Conservation (phyloP, 2,797 vertebrate species). For the Amblyraja radiata region DNA sequence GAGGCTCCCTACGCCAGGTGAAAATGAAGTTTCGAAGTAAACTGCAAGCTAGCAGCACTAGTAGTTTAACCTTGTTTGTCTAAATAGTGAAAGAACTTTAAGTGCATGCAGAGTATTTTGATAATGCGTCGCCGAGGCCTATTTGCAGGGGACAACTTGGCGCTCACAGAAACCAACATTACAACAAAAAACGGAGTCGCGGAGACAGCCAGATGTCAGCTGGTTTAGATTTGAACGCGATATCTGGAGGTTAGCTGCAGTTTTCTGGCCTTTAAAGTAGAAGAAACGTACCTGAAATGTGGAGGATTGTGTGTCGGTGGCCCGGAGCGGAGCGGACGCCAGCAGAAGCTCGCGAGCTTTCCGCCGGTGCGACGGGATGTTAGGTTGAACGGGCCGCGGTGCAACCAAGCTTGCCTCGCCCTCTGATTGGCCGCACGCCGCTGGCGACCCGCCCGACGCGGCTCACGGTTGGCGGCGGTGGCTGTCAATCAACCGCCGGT, state of each 20-base stretch:
- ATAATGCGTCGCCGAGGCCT: slow-evolving; percentile 14
- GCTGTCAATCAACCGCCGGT: neutral
- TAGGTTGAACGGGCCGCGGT: neutral
- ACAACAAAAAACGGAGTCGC: neutral
- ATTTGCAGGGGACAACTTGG: neutral
- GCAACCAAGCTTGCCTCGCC: neutral
- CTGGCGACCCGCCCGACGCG: too few relatives aligned
- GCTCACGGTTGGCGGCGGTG: neutral
- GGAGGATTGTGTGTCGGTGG: neutral
- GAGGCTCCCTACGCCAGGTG: neutral
- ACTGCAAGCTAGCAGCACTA: too few relatives aligned
- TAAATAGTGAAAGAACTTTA: neutral
- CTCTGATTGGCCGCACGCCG: neutral
- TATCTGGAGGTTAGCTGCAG: neutral
- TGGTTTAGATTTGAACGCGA: neutral
- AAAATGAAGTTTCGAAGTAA: neutral
- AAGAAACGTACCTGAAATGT: neutral
- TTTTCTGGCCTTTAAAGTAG: neutral
- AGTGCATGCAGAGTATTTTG: neutral
- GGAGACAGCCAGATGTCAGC: neutral
- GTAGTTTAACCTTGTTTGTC: neutral
- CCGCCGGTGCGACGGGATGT: neutral
- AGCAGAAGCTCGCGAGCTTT: slow-evolving; percentile 33
- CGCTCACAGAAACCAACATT: neutral
- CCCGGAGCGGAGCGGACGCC: neutral